These are phyloP conservation scores for Campoletis raptor DNA, from an alignment of 2,888 invertebrate species.

Conservation along the genomic window DNA sequence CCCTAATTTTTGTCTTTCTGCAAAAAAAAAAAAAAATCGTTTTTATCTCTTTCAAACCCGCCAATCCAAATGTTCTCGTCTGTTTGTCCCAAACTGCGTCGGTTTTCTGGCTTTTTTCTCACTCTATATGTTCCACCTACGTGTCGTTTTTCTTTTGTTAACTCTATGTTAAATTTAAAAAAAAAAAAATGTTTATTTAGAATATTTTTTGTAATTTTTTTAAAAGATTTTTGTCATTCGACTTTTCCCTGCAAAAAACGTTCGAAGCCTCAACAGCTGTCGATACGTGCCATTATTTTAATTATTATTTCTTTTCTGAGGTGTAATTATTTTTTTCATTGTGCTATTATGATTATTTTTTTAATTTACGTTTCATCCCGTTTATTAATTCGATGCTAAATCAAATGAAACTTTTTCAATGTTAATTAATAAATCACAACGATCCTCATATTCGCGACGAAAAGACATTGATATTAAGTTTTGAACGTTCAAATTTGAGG, in stretches of 20 bases:
- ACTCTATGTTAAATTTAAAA: background rate
- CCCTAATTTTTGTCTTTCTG: constrained; percentile 21
- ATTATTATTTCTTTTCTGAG: background rate
- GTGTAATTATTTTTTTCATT: background rate
- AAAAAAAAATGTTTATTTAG: background rate
- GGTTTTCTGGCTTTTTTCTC: constrained; percentile 61
- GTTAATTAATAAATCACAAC: constrained; percentile 51
- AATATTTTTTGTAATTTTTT: background rate
- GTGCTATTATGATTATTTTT: constrained; percentile 55
- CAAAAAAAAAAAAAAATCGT: constrained; percentile 6
- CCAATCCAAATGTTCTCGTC: constrained; percentile 53
- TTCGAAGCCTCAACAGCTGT: constrained; percentile 77
- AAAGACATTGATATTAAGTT: constrained; percentile 15
- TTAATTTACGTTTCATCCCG: constrained; percentile 42
- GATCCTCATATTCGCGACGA: constrained; percentile 32
- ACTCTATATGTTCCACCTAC: background rate
- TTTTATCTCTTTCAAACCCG: constrained; percentile 29
- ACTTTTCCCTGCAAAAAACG: constrained; percentile 56
- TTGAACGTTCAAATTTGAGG: constrained; percentile 28
- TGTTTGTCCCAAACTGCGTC: constrained; percentile 53
- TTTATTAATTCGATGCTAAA: constrained; percentile 42
- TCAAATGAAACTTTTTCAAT: constrained; percentile 58
- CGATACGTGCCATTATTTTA: constrained; percentile 75
- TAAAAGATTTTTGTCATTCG: background rate
- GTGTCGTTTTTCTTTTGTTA: background rate